Evolutionary conservation across 1,140 invertebrate genomes (phyloP), one percentile per base, ranked within the genome.

Genomic region (Chelonus insularis): DNA sequence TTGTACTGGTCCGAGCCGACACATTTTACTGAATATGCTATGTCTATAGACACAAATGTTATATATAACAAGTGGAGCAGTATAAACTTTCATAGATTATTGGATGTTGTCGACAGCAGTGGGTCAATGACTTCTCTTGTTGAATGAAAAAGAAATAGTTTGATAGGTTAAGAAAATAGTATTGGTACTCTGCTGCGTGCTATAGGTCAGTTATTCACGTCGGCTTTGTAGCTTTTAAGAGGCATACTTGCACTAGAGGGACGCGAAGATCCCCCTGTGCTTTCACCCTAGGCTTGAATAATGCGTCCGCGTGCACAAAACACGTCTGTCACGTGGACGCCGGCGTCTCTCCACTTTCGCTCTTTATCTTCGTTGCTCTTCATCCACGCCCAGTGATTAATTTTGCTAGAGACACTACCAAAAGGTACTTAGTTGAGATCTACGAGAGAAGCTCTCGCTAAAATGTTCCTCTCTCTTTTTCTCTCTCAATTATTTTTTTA

Each of bases 401-500:
- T 76, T 72, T 75, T 64, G 63, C 72, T 64, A 60, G 66, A 62
- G 67, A 71, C 65, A 73, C 74, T 74, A 68, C 71, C 72, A 66
- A 73, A 71, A 71, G 73, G 73, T 76, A 75, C 72, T 73, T 76
- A 73, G 72, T 68, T 66, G 72, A 73, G 72, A 73, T 76, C 73
- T 75, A 75, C 66, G 73, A 75, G 72, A 70, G 52, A 67, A 29
- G 3, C 25, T 29, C 64, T 58, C 70, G 60, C 70, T 60, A 43
- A 43, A 43, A 43, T 60, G 41, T 68, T 45, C 34, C 43, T 34
- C 18, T 12, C 11, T 21, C 21, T 14, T 61, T 67, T 64, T 70
- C 59, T 57, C 60, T 67, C 63, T 65, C 66, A 65, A 57, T 52
- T 47, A 57, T 67, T 67, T 66, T 69, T 70, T 62, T 51, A 8